Evolutionary conservation across 2,888 invertebrate species (phyloP), one percentile per base, ranked within the genome.

Genomic region (Serrognathus titanus): DNA sequence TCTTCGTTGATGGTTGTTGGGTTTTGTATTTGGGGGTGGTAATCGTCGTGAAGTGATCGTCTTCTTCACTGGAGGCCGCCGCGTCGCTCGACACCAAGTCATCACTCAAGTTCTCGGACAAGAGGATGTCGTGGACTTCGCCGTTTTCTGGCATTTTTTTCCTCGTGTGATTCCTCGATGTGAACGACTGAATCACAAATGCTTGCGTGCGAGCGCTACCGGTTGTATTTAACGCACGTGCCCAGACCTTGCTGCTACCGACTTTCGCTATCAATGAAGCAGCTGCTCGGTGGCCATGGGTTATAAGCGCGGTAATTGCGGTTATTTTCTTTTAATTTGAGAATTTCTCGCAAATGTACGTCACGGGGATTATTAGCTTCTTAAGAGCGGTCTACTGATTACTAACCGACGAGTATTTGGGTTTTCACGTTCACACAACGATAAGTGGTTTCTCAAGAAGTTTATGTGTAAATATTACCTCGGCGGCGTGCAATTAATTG

Each of bases 51-150:
- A 53, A 58, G 53, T 66, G 63, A 12, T 63, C 60, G 41, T 74
- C 75, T 61, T 77, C 76, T 50, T 75, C 76, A 48, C 71, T 71
- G 35, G 69, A 71, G 3, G 65, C 62, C 47, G 66, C 65, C 9
- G 74, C 70, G 12, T 71, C 70, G 7, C 68, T 62, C 11, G 69
- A 70, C 55, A 61, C 59, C 46, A 57, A 65, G 52, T 55, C 70
- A 61, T 58, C 63, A 51, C 20, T 57, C 31, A 16, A 46, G 40
- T 55, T 60, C 61, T 13, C 39, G 9, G 43, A 20, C 16, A 12
- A 40, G 40, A 40, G 40, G 11, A 12, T 5, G 48, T 68, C 64
- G 41, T 64, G 61, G 43, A 65, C 49, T 63, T 69, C 66, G 51
- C 67, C 71, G 60, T 65, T 69, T 12, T 72, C 70, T 20, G 74